Conservation (phyloP, 2,797 vertebrate species). For the Phataginus tetradactyla region DNA sequence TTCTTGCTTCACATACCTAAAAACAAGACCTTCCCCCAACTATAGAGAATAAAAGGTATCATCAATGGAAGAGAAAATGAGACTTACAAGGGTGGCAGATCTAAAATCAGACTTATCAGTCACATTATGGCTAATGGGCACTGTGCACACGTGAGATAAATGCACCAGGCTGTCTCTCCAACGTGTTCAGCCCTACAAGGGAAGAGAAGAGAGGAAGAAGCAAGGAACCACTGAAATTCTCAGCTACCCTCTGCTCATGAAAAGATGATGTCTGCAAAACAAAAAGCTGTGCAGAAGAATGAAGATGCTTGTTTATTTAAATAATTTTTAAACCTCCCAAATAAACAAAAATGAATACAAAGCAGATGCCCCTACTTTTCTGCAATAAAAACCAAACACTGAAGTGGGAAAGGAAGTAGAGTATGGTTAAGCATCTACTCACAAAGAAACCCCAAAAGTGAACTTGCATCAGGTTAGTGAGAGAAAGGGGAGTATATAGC, state of each 20-base stretch:
- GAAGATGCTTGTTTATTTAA: conserved; percentile 40
- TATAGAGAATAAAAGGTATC: conserved; percentile 47
- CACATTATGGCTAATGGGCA: not conserved
- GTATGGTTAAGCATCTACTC: not conserved
- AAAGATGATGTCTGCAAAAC: conserved; percentile 42
- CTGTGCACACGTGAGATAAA: conserved; percentile 24
- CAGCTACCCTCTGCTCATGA: not conserved
- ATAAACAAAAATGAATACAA: conserved; percentile 49
- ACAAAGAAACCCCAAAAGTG: conserved; percentile 27
- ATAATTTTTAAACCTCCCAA: conserved; percentile 25
- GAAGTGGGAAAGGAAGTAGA: not conserved
- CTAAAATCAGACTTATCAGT: conserved; percentile 52
- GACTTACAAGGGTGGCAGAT: not conserved
- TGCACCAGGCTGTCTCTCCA: conserved; percentile 34
- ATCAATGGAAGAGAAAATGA: conserved; percentile 38
- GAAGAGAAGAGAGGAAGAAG: not conserved
- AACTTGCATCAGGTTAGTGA: conserved; percentile 21
- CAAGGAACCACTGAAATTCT: not conserved
- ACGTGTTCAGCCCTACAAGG: not conserved
- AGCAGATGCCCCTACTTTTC: not conserved
- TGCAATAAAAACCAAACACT: conserved; percentile 11
- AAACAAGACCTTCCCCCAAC: not conserved
- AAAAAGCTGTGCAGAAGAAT: not conserved
- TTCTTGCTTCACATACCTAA: conserved; percentile 37
- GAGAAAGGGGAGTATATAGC: not conserved